Evolutionary conservation across 2,888 invertebrate genomes (phyloP).

Genomic region (Microctonus hyperodae): DNA sequence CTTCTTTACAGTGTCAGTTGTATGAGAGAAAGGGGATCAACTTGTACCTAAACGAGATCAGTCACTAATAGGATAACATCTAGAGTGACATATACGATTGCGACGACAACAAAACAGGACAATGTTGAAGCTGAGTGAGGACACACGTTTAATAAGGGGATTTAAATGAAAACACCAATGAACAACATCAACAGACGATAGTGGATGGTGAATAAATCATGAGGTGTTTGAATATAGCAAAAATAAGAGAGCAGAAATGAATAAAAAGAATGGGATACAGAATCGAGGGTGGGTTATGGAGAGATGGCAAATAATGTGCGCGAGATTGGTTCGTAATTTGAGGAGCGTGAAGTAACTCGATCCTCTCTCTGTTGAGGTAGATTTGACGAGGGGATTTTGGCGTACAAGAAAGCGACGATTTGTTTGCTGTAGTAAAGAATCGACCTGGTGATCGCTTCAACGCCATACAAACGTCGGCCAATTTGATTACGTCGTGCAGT

Average conservation of each 20-base stretch:
- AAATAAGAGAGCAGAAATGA: constrained; percentile 5
- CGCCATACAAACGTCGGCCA: constrained; percentile 8
- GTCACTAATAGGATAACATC: background rate
- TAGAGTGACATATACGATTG: background rate
- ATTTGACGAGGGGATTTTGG: constrained; percentile 16
- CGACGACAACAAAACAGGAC: constrained; percentile 22
- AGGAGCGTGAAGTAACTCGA: constrained; percentile 57
- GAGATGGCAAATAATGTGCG: constrained; percentile 51
- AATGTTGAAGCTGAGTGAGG: constrained; percentile 19
- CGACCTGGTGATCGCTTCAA: constrained; percentile 18
- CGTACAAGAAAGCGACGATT: constrained; percentile 19
- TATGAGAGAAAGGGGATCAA: constrained; percentile 2
- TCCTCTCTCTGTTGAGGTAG: constrained; percentile 37
- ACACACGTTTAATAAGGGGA: background rate
- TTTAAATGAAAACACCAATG: background rate
- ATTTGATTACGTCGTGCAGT: constrained; percentile 7
- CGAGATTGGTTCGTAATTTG: constrained; percentile 60
- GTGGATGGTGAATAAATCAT: constrained; percentile 17
- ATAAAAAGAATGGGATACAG: constrained; percentile 34
- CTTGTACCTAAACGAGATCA: constrained; percentile 5
- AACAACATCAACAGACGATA: background rate
- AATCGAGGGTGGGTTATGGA: constrained; percentile 39
- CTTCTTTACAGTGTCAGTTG: constrained; percentile 14
- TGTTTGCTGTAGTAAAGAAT: constrained; percentile 21
- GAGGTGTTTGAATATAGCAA: constrained; percentile 13